phyloP scores from a whole-genome alignment of 2,888 invertebrate genomes.

The Amorpha juglandis region DNA sequence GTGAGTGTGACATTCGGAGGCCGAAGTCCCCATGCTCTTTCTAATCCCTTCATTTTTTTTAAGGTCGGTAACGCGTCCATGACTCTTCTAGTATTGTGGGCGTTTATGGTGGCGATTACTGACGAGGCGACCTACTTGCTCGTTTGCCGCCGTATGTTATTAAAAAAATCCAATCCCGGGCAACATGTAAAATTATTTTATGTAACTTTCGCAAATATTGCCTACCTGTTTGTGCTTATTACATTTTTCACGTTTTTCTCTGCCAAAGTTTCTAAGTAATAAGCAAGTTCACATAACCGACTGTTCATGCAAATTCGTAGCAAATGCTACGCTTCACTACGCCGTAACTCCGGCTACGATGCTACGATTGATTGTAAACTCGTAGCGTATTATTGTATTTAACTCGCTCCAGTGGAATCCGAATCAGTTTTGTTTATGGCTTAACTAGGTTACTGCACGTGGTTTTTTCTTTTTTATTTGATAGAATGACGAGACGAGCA shows the following conservation, averaged over 20 bases:
- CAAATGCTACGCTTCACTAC: slow-evolving; percentile 12
- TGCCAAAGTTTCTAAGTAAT: neutral
- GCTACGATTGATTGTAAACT: slow-evolving; percentile 18
- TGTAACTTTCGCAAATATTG: no score
- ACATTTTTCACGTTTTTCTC: neutral
- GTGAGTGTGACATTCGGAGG: no score
- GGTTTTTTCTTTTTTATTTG: neutral
- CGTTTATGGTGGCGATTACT: no score
- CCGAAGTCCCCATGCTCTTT: no score
- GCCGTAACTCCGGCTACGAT: slow-evolving; percentile 2
- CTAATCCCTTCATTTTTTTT: no score
- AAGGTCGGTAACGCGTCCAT: no score
- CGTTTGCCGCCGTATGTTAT: no score
- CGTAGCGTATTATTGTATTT: slow-evolving; percentile 9
- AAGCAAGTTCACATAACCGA: neutral
- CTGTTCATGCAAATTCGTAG: slow-evolving; percentile 7
- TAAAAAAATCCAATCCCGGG: no score
- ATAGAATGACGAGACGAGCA: no score
- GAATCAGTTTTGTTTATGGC: slow-evolving; percentile 19
- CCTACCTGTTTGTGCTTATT: neutral
- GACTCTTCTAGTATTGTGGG: no score
- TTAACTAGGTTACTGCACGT: slow-evolving; percentile 7
- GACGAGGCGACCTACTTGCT: no score
- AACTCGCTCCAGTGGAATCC: neutral
- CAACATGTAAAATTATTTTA: no score